phyloP scores from a whole-genome alignment of 2,888 invertebrate species.

The Odontothrips loti region DNA sequence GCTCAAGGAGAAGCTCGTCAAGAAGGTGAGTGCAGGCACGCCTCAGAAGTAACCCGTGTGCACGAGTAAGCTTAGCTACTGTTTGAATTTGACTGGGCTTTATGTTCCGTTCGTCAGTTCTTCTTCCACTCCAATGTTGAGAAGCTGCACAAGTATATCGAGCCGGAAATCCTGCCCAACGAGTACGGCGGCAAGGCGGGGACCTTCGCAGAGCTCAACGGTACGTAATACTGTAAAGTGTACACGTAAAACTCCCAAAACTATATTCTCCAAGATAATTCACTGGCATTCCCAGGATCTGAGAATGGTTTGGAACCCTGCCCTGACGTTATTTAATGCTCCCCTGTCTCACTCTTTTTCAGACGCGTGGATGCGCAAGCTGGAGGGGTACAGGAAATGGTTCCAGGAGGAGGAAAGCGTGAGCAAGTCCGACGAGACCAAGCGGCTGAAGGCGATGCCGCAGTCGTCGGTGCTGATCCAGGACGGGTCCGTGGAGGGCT shows the following conservation, averaged over 20 bases:
- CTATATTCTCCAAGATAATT: too few species aligned
- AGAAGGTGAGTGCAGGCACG: constrained; percentile 44
- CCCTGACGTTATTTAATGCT: too few species aligned
- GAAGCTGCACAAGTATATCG: constrained; percentile 45
- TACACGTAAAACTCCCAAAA: too few species aligned
- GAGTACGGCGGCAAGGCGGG: constrained; percentile 50
- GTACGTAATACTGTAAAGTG: constrained; percentile 37
- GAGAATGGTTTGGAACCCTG: too few species aligned
- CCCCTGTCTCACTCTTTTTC: constrained; percentile 25
- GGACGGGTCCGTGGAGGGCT: constrained; percentile 44
- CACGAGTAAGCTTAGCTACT: too few species aligned
- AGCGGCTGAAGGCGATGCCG: constrained; percentile 40
- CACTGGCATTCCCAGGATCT: too few species aligned
- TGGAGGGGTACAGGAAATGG: constrained; percentile 45
- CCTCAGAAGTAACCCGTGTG: too few species aligned
- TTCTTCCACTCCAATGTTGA: constrained; percentile 46
- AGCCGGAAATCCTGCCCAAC: constrained; percentile 47
- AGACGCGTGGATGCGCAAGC: constrained; percentile 45
- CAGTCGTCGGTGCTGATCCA: constrained; percentile 42
- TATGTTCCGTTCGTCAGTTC: constrained; percentile 41
- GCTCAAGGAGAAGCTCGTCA: constrained; percentile 45
- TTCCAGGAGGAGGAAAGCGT: constrained; percentile 45
- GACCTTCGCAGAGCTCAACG: constrained; percentile 44
- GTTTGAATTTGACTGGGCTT: background rate
- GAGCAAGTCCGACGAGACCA: constrained; percentile 43